Evolutionary conservation across 2,888 invertebrate species (phyloP).

Genomic region (Drosophila diplacantha): DNA sequence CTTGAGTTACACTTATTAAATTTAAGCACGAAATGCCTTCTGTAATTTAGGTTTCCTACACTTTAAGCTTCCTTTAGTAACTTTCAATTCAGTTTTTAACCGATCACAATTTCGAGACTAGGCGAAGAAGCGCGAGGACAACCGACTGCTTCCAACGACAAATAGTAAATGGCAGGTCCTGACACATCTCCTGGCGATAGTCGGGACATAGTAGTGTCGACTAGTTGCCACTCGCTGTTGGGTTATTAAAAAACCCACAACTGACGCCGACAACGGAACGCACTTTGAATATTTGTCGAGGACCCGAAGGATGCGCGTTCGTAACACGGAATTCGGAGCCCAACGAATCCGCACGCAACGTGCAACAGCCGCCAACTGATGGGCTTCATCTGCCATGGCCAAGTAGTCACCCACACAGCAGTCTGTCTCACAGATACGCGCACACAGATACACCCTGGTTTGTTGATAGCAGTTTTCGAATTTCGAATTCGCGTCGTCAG

Average conservation of each 20-base stretch:
- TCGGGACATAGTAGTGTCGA: constrained; percentile 35
- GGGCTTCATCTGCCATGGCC: constrained; percentile 55
- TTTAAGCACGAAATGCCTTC: neutral
- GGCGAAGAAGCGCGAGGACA: constrained; percentile 33
- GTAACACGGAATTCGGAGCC: constrained; percentile 44
- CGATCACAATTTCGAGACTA: constrained; percentile 7
- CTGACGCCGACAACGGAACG: constrained; percentile 39
- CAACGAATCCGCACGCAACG: constrained; percentile 67
- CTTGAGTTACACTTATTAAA: neutral
- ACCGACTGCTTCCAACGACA: constrained; percentile 51
- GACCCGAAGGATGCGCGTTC: constrained; percentile 24
- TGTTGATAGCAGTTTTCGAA: constrained; percentile 69
- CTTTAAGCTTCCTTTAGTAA: neutral
- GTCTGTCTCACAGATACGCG: constrained; percentile 9
- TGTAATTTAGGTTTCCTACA: neutral
- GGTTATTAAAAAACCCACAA: constrained; percentile 44
- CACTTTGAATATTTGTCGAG: constrained; percentile 48
- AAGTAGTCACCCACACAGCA: constrained; percentile 41
- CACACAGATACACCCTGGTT: constrained; percentile 19
- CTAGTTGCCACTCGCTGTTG: constrained; percentile 25
- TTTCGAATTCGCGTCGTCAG: constrained; percentile 63
- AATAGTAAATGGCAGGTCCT: constrained; percentile 49
- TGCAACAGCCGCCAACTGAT: constrained; percentile 72
- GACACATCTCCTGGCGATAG: constrained; percentile 35
- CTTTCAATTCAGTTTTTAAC: constrained; percentile 3